phyloP scores from a whole-genome alignment of 2,113 vertebrate species.

The Cottus gobio region DNA sequence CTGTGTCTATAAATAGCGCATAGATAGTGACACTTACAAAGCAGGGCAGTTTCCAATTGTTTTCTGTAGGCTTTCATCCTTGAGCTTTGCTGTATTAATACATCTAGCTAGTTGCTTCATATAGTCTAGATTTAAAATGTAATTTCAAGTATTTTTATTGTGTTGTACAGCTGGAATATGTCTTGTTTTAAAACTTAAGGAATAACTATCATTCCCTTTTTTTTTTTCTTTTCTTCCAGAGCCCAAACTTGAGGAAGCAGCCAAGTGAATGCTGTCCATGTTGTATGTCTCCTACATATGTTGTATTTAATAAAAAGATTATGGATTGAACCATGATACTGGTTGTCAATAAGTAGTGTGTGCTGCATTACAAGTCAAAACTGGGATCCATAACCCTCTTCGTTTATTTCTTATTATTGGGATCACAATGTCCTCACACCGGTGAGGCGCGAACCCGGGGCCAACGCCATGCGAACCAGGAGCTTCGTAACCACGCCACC shows the following conservation, averaged over 20 bases:
- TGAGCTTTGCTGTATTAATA: background rate
- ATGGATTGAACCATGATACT: background rate
- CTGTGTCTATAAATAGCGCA: slow-evolving; percentile 40
- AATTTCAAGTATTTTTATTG: background rate
- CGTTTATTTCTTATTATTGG: too few species aligned
- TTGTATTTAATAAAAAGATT: slow-evolving; percentile 80
- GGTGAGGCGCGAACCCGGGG: too few species aligned
- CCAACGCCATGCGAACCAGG: too few species aligned
- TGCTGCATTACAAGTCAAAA: too few species aligned
- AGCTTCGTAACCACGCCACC: too few species aligned
- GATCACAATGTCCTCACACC: too few species aligned
- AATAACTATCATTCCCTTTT: background rate
- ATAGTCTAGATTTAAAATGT: background rate
- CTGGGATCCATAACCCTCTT: too few species aligned
- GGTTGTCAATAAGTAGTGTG: too few species aligned
- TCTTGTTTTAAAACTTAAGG: background rate
- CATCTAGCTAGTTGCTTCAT: background rate
- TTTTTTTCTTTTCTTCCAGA: slow-evolving; percentile 57
- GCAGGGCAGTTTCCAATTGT: background rate
- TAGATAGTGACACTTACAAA: slow-evolving; percentile 5
- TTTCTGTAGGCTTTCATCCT: slow-evolving; percentile 13
- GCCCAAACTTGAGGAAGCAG: slow-evolving; percentile 75
- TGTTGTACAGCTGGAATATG: background rate
- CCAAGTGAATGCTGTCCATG: slow-evolving; percentile 72
- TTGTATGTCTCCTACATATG: slow-evolving; percentile 58